Conservation (phyloP, 2,797 vertebrate species). For the Sciaenops ocellatus region DNA sequence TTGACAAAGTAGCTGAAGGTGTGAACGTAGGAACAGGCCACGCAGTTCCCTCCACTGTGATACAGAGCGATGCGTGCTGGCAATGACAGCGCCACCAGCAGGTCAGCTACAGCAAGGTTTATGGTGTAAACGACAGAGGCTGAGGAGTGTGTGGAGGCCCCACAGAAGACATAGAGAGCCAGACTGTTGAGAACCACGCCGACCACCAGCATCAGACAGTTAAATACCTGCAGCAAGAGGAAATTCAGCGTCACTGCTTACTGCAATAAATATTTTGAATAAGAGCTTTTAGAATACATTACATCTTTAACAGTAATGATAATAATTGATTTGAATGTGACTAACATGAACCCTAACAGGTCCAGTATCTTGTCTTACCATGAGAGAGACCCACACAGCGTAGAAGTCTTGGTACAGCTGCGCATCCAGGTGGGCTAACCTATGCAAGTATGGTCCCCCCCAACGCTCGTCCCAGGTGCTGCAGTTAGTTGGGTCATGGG, state of each 20-base stretch:
- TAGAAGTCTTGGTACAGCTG: conserved; percentile 87
- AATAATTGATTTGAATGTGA: not conserved
- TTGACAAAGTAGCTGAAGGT: conserved; percentile 96
- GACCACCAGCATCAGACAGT: conserved; percentile 90
- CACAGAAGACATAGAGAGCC: conserved; percentile 93
- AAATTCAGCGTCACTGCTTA: not conserved
- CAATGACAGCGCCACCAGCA: conserved; percentile 94
- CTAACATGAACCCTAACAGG: not conserved
- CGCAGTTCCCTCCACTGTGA: conserved; percentile 87
- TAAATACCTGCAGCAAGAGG: conserved; percentile 75
- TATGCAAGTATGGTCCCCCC: conserved; percentile 82
- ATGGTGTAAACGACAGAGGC: conserved; percentile 95
- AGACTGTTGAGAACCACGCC: conserved; percentile 92
- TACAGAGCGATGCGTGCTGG: conserved; percentile 92
- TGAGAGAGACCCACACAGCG: conserved; percentile 89
- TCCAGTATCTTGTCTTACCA: conserved; percentile 68
- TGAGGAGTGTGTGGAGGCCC: conserved; percentile 86
- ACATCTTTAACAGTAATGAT: not conserved
- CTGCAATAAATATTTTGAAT: not conserved
- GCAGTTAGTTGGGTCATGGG: conserved; percentile 62
- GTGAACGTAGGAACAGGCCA: conserved; percentile 90
- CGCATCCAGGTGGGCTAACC: conserved; percentile 86
- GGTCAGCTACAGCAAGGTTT: conserved; percentile 93
- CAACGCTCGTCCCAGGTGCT: conserved; percentile 65
- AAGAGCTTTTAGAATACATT: not conserved